Evolutionary conservation across 2,113 vertebrate genomes (phyloP).

Genomic region (Plectropomus leopardus): DNA sequence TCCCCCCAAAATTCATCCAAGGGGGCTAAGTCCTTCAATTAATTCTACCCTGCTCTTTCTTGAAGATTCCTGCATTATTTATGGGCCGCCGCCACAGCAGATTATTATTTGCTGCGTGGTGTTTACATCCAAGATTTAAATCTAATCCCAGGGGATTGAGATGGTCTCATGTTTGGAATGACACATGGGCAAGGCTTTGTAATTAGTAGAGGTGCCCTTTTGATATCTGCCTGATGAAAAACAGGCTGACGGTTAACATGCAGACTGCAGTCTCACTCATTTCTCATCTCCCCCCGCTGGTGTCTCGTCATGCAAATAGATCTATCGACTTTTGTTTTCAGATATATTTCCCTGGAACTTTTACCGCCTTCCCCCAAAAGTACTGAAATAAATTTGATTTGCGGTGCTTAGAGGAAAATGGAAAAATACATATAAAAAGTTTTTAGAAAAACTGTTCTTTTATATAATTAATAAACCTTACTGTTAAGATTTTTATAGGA

Average conservation of each 20-base stretch:
- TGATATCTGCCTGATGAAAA: constrained; percentile 65
- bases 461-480: background rate
- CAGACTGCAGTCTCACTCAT: constrained; percentile 23
- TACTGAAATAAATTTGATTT: background rate
- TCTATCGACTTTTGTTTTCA: constrained; percentile 6
- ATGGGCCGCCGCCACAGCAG: constrained; percentile 60
- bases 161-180: constrained; percentile 68
- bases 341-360: background rate
- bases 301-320: constrained; percentile 20
- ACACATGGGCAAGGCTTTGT: constrained; percentile 55
- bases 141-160: constrained; percentile 73
- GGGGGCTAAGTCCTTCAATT: constrained; percentile 71
- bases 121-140: constrained; percentile 79
- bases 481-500: background rate
- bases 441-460: background rate
- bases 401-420: background rate
- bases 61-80: constrained; percentile 79
- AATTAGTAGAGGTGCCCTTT: constrained; percentile 73
- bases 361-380: background rate
- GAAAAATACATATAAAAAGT: background rate
- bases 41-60: constrained; percentile 69
- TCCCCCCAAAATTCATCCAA: constrained; percentile 45
- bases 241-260: constrained; percentile 34
- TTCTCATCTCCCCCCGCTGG: background rate
- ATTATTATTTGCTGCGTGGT: constrained; percentile 76